These are phyloP conservation scores for Anastatus disparis DNA, from an alignment of 1,140 invertebrate genomes.

Conservation along the genomic window DNA sequence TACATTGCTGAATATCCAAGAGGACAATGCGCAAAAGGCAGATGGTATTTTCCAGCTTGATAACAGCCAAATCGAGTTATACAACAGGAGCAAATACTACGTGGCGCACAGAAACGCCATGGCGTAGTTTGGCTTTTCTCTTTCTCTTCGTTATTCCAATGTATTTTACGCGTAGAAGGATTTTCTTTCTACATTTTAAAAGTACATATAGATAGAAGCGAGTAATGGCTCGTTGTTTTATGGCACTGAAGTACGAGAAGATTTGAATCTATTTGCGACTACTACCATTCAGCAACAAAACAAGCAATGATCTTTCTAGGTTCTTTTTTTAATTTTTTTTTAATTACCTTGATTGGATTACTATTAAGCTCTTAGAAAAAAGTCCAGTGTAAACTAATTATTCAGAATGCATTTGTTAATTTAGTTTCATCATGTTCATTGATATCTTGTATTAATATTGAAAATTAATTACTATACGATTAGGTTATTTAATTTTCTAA, in stretches of 20 bases:
- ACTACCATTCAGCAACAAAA: background rate
- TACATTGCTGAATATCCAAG: background rate
- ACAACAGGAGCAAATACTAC: background rate
- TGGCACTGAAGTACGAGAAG: background rate
- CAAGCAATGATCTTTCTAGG: background rate
- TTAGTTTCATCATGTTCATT: too few species aligned
- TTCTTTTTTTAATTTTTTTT: too few species aligned
- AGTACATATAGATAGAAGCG: too few species aligned
- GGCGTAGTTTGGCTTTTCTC: background rate
- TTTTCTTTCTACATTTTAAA: background rate
- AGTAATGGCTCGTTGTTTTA: constrained; percentile 27
- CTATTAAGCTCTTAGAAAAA: too few species aligned
- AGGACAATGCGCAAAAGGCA: constrained; percentile 12
- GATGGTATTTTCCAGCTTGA: constrained; percentile 29
- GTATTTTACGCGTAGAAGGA: background rate
- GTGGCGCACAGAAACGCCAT: too few species aligned
- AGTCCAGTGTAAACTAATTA: too few species aligned
- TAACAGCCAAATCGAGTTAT: constrained; percentile 30
- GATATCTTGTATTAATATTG: too few species aligned
- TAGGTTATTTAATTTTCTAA: too few species aligned
- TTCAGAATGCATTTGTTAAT: too few species aligned
- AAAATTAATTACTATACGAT: too few species aligned
- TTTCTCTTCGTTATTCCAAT: background rate
- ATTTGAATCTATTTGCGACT: constrained; percentile 30
- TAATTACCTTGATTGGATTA: too few species aligned